Evolutionary conservation across 1,140 invertebrate species (phyloP).

Genomic region (Gerris buenoi): DNA sequence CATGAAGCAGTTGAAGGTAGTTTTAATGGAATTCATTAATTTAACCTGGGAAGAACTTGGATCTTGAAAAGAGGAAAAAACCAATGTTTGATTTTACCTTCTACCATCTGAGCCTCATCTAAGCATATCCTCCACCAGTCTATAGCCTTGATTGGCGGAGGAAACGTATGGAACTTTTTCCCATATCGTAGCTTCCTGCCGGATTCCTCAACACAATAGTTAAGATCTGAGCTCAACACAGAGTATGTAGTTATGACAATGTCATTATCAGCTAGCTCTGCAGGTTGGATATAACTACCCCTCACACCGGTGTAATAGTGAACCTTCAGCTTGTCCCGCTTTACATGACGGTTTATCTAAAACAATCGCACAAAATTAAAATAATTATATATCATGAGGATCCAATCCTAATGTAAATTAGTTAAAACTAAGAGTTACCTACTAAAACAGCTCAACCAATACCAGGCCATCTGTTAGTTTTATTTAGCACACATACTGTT

Average conservation of each 20-base stretch:
- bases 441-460: too few species aligned
- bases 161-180: conserved; percentile 41
- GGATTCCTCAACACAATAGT: conserved; percentile 36
- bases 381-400: too few species aligned
- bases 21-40: too few species aligned
- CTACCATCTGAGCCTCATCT: conserved; percentile 74
- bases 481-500: too few species aligned
- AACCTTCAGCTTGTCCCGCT: conserved; percentile 36
- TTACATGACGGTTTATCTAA: conserved; percentile 44
- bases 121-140: conserved; percentile 65
- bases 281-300: conserved; percentile 46
- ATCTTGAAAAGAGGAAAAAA: conserved; percentile 34
- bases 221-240: conserved; percentile 36
- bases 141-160: conserved; percentile 45
- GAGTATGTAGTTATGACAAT: conserved; percentile 59
- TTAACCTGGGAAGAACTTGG: too few species aligned
- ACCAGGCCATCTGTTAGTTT: too few species aligned
- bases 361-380: too few species aligned
- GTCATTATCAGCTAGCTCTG: conserved; percentile 46
- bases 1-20: too few species aligned
- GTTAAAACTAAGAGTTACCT: too few species aligned
- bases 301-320: conserved; percentile 40
- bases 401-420: too few species aligned
- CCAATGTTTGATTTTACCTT: conserved; percentile 25
- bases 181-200: conserved; percentile 28